Conservation (phyloP, 1,140 invertebrate species). For the Euglossa dilemma region DNA sequence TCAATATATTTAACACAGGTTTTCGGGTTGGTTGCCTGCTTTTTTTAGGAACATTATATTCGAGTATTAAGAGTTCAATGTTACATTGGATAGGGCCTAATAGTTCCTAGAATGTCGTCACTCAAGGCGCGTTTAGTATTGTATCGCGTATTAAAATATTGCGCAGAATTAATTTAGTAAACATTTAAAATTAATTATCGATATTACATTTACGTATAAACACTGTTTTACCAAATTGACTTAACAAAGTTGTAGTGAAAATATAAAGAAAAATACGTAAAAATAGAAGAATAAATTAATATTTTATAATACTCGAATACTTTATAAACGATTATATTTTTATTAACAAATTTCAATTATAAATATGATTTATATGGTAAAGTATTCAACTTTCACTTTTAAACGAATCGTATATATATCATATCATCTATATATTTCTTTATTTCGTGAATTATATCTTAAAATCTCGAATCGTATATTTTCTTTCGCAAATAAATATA, state of each 20-base stretch:
- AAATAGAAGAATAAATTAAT: neutral
- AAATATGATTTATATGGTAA: neutral
- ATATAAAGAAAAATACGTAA: neutral
- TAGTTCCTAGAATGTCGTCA: slow-evolving; percentile 35
- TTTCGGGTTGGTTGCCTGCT: slow-evolving; percentile 40
- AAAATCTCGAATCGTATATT: neutral
- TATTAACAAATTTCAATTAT: neutral
- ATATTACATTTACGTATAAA: neutral
- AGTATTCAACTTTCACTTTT: neutral
- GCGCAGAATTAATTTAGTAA: slow-evolving; percentile 25
- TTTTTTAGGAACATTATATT: slow-evolving; percentile 41
- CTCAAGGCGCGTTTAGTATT: slow-evolving; percentile 28
- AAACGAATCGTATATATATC: neutral
- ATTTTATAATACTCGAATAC: neutral
- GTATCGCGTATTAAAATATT: neutral
- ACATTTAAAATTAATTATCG: neutral
- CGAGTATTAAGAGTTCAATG: neutral
- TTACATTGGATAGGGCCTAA: slow-evolving; percentile 26
- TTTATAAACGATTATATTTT: neutral
- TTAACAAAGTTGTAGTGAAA: neutral
- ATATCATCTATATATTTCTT: neutral
- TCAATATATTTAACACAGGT: neutral
- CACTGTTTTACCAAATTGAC: neutral
- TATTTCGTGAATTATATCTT: neutral
- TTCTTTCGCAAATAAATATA: neutral